A percentile compares a stretch with the other conserved stretches of the same genome.
phyloP scores from a whole-genome alignment of 2,888 invertebrate genomes.

The Pycnomerus fuliginosus region DNA sequence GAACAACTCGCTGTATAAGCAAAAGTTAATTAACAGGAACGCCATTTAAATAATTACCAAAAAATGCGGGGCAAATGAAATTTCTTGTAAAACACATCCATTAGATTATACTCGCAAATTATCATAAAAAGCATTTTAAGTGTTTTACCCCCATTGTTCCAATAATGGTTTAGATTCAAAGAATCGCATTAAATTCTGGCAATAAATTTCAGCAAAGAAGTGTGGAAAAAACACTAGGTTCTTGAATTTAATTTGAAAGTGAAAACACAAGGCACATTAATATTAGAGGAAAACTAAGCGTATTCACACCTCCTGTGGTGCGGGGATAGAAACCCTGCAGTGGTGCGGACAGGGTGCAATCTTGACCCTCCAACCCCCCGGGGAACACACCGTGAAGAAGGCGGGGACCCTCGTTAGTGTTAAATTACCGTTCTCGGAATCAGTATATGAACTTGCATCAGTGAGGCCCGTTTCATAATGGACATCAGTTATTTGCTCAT shows the following conservation, averaged over 20 bases:
- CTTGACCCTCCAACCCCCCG: constrained; percentile 28
- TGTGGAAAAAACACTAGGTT: too few species aligned
- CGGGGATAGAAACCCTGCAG: constrained; percentile 24
- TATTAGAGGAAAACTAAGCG: constrained; percentile 23
- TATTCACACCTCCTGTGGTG: constrained; percentile 30
- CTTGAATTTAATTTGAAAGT: constrained; percentile 24
- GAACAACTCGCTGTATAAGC: constrained; percentile 29
- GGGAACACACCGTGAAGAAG: constrained; percentile 19
- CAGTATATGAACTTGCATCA: constrained; percentile 1
- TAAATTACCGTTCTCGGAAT: constrained; percentile 24
- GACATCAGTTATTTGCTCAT: constrained; percentile 26
- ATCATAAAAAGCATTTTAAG: constrained; percentile 2
- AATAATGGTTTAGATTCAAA: too few species aligned
- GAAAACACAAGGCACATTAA: constrained; percentile 21
- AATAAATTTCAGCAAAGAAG: too few species aligned
- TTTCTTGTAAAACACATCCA: constrained; percentile 4
- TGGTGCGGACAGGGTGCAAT: constrained; percentile 31
- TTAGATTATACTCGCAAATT: constrained; percentile 11
- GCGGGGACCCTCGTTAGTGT: constrained; percentile 26
- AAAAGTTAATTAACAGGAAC: constrained; percentile 28
- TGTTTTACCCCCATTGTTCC: too few species aligned
- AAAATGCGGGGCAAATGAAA: constrained; percentile 18
- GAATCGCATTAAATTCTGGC: too few species aligned
- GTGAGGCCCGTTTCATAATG: constrained; percentile 28
- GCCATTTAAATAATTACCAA: constrained; percentile 25